Base-by-base conservation (phyloP, 2,888 invertebrate genomes). In the Noctua janthina region DNA sequence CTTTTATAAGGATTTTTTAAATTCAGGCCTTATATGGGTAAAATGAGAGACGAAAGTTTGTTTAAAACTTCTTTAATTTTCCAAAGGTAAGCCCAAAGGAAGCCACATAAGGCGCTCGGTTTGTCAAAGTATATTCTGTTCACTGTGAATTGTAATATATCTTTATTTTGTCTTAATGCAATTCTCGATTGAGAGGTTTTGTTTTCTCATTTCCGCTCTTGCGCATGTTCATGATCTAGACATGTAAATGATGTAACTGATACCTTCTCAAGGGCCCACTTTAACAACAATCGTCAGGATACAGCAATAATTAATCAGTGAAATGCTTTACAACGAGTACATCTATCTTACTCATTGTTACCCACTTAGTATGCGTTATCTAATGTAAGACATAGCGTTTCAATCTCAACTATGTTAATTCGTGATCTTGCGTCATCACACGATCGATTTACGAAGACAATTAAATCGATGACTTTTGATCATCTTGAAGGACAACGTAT, bases 401-500 rank as follows among this genome's bases (percentile, higher is more conserved):
- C 74, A 51, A 85, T 76, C 68, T 71, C 64, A 72, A 56, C 17
- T 64, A 70, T 74, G 80, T 64, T 86, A 79, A 83, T 78, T 82
- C 29, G 59, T 82, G 71, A 10, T 73, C 66, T 83, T 76, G 69
- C 68, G 17, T 17, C 77, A 54, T 13, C 1, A 3, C 35, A 43
- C 29, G 54, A 64, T 67, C n/a, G 10, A 35, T 75, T 49, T 69
- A 46, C 46, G 20, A 49, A 74, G 77, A 83, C 83, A 70, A 82
- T 76, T 82, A 76, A 86, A 85, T 79, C 76, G 74, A 82, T 71
- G 79, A 71, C 81, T 79, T 79, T 79, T 81, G 73, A 76, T 46
- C 29, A 15, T 73, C 20, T 56, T 78, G 49, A 75, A 73, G 75
- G 75, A 59, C 74, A 64, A 20, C 56, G 23, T 78, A 75, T 78